Evolutionary conservation across 2,888 invertebrate species (phyloP).

Genomic region (Agonopterix arenella): DNA sequence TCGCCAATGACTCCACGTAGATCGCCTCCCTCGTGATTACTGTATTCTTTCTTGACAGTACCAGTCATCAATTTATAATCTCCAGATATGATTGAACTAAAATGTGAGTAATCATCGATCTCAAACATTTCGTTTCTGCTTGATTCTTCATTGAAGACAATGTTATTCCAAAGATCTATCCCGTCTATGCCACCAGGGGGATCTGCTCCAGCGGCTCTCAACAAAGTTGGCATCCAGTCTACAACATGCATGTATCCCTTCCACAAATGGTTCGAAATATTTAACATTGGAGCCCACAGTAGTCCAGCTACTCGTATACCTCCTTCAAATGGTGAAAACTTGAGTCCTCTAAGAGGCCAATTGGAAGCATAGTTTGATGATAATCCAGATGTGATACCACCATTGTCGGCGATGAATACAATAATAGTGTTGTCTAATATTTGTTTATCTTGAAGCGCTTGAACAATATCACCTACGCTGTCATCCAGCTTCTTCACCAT

Average conservation of each 20-base stretch:
- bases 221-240: slow-evolving; percentile 89
- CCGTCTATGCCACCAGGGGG: slow-evolving; percentile 47
- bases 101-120: slow-evolving; percentile 51
- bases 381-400: slow-evolving; percentile 85
- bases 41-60: slow-evolving; percentile 21
- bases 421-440: slow-evolving; percentile 90
- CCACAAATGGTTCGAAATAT: slow-evolving; percentile 56
- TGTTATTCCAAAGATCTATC: slow-evolving; percentile 49
- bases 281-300: slow-evolving; percentile 76
- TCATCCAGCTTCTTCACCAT: slow-evolving; percentile 91
- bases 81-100: slow-evolving; percentile 36
- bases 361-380: slow-evolving; percentile 86
- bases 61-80: slow-evolving; percentile 54
- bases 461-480: slow-evolving; percentile 86
- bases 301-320: slow-evolving; percentile 85
- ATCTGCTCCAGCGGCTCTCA: slow-evolving; percentile 44
- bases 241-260: slow-evolving; percentile 82
- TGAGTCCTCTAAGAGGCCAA: slow-evolving; percentile 86
- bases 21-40: slow-evolving; percentile 42
- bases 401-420: slow-evolving; percentile 92
- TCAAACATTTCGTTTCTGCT: slow-evolving; percentile 44
- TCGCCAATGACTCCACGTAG: slow-evolving; percentile 39
- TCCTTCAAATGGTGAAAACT: slow-evolving; percentile 90
- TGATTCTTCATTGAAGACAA: slow-evolving; percentile 36
- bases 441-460: slow-evolving; percentile 78